phyloP scores from a whole-genome alignment of 2,888 invertebrate species.

The Crematogaster levior region DNA sequence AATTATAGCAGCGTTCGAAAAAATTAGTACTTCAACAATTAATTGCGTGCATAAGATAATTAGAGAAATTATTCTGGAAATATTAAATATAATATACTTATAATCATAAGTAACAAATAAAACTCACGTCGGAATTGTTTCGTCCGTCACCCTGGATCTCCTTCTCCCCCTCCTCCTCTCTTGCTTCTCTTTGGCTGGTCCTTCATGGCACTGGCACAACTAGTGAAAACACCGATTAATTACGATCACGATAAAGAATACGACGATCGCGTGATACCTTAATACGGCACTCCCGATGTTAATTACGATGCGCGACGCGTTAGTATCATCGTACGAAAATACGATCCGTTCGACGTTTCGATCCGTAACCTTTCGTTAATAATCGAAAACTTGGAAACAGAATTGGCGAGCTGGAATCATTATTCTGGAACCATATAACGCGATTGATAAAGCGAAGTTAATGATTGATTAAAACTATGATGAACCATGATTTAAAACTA shows the following conservation, averaged over 20 bases:
- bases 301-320: not conserved
- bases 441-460: not conserved
- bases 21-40: not conserved
- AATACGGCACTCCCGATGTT: not conserved
- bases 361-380: not conserved
- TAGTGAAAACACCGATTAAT: conserved; percentile 3
- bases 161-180: not conserved
- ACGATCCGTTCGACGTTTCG: not conserved
- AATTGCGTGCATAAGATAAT: not conserved
- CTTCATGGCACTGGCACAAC: not conserved
- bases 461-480: not conserved
- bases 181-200: not conserved
- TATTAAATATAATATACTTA: not conserved
- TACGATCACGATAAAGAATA: conserved; percentile 1
- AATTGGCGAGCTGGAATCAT: not conserved
- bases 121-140: not conserved
- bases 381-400: not conserved
- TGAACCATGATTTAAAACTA: not conserved
- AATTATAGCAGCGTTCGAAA: not conserved
- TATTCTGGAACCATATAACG: not conserved
- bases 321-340: not conserved
- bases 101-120: not conserved
- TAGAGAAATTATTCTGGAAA: not conserved
- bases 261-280: not conserved
- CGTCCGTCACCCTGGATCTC: not conserved